Conservation (phyloP, 1,140 invertebrate genomes). For the Phocides pigmalion region DNA sequence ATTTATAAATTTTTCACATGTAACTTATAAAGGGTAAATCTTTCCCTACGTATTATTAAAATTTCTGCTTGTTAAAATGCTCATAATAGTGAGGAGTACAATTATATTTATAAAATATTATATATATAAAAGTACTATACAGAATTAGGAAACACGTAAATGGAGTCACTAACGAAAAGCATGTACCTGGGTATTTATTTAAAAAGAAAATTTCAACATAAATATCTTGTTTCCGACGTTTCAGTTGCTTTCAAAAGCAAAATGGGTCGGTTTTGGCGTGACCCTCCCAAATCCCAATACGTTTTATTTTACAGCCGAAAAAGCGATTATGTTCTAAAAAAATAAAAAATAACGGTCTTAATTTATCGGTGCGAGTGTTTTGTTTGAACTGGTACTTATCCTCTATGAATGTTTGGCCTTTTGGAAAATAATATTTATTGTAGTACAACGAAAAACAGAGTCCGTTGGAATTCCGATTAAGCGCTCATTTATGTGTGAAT, state of each 20-base stretch:
- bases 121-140: too few relatives aligned
- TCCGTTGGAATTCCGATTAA: neutral
- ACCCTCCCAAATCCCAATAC: conserved; percentile 13
- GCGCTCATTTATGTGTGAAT: neutral
- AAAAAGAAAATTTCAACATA: neutral
- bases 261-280: conserved; percentile 8
- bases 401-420: conserved; percentile 3
- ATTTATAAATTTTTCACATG: too few relatives aligned
- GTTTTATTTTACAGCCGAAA: conserved; percentile 15
- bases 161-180: too few relatives aligned
- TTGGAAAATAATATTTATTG: neutral
- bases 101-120: too few relatives aligned
- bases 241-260: conserved; percentile 5
- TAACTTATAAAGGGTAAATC: too few relatives aligned
- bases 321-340: conserved; percentile 10
- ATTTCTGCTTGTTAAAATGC: too few relatives aligned
- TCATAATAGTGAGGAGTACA: too few relatives aligned
- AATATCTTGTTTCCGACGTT: conserved; percentile 1
- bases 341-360: conserved; percentile 11
- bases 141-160: too few relatives aligned
- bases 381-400: conserved; percentile 2
- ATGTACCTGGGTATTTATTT: too few relatives aligned
- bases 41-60: too few relatives aligned
- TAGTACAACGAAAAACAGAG: neutral
- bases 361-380: conserved; percentile 8